A percentile compares a stretch with the other conserved stretches of the same genome.
phyloP scores from a whole-genome alignment of 2,113 vertebrate species.

The Eonycteris spelaea region DNA sequence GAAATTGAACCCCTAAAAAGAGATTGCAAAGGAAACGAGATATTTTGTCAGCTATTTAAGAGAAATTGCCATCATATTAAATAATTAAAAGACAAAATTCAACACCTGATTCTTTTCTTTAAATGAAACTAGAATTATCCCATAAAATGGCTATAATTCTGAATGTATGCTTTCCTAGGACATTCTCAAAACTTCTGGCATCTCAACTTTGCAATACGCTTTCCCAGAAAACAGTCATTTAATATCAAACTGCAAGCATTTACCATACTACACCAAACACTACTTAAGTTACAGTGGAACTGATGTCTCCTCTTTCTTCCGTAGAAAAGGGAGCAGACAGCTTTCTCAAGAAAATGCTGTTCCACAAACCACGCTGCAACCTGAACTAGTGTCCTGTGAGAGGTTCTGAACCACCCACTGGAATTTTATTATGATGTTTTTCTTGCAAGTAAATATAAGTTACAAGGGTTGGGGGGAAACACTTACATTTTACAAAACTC shows the following conservation, averaged over 20 bases:
- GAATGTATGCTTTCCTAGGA: not conserved
- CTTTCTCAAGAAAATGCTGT: not conserved
- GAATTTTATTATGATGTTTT: not conserved
- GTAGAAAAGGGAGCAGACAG: not conserved
- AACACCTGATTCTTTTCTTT: not conserved
- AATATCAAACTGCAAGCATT: not conserved
- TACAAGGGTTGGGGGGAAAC: not conserved
- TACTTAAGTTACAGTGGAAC: not conserved
- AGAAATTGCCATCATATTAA: not conserved
- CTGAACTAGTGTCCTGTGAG: not conserved
- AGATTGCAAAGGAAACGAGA: not conserved
- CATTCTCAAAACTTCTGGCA: constrained; percentile 21
- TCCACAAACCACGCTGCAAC: not conserved
- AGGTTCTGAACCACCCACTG: not conserved
- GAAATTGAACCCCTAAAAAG: not conserved
- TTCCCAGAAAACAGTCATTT: not conserved
- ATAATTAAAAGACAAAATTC: constrained; percentile 38
- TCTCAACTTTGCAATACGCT: constrained; percentile 4
- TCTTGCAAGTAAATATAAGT: constrained; percentile 40
- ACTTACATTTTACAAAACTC: constrained; percentile 46
- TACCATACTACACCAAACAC: not conserved
- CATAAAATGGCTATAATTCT: not conserved
- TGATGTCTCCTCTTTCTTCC: not conserved
- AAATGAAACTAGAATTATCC: not conserved
- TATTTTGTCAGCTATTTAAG: not conserved